Evolutionary conservation across 2,797 vertebrate genomes (phyloP).

Genomic region (Arctocebus calabarensis): DNA sequence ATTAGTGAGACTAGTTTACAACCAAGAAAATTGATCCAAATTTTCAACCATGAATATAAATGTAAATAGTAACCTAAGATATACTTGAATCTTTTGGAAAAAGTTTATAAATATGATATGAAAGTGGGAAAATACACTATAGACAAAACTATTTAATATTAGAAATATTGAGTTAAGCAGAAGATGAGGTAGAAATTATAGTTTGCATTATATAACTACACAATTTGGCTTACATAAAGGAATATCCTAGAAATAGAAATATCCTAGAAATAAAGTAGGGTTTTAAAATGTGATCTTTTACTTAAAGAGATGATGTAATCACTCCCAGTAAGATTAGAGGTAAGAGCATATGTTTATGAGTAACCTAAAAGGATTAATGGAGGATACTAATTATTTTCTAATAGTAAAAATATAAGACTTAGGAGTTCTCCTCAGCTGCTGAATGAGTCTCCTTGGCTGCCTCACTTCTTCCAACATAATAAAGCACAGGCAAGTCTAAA

Average conservation of each 20-base stretch:
- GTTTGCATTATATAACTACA: not conserved
- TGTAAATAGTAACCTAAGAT: not conserved
- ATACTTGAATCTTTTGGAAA: not conserved
- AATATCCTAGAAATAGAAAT: not conserved
- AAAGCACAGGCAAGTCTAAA: not conserved
- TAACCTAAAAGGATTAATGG: not conserved
- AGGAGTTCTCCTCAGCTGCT: not conserved
- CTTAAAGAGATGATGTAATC: not conserved
- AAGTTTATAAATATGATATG: not conserved
- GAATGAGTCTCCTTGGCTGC: not conserved
- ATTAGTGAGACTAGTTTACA: not conserved
- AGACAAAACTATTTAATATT: not conserved
- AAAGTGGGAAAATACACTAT: not conserved
- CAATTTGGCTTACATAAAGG: not conserved
- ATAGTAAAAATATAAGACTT: not conserved
- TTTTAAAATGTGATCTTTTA: not conserved
- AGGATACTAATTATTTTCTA: not conserved
- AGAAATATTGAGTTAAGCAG: not conserved
- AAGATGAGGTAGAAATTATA: not conserved
- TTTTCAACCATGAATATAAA: not conserved
- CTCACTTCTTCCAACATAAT: not conserved
- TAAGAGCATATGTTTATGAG: not conserved
- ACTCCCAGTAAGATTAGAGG: not conserved
- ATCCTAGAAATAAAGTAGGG: not conserved
- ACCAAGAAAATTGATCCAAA: not conserved